Evolutionary conservation across 2,797 vertebrate species (phyloP), one percentile per base, ranked within the genome.

Genomic region (Acestrorhynchus altus): DNA sequence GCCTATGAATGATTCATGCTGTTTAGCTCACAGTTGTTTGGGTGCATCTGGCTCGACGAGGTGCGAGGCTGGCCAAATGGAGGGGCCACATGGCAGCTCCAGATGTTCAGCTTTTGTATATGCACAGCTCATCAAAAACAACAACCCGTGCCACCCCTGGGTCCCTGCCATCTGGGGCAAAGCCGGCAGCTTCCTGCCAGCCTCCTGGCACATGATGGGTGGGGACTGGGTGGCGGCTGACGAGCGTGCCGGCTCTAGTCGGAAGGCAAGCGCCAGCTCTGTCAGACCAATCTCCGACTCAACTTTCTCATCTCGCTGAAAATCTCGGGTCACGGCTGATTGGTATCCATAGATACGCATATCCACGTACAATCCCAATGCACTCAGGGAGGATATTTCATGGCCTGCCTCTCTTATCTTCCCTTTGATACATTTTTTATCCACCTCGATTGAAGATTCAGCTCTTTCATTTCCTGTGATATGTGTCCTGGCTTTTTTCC

Each of bases 1-100:
- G 81, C 83, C 89, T 83, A 92, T 97, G 95, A 96, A 96, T 96
- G 94, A 96, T 96, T 93, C 92, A 95, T 95, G 92, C 91, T 88
- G 88, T 90, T 87, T 85, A 78, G 90, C 89, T 92, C 90, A 86
- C 91, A 90, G 91, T 94, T 94, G 94, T 94, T 92, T 90, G 90
- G 91, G 89, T 93, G 91, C 90, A 94, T 93, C 89, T 90, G 87
- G 93, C 86, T 88, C 85, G 7, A 89, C 81, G 87, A 92, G 90
- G 92, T 88, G 84, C 70, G 80, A 72, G 88, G 88, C 89, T 87
- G 93, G 94, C 95, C 93, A 92, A 92, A 93, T 91, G 93, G 81
- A 87, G 87, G 88, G 87, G 88, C 94, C 96, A 96, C 95, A 95
- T 96, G 95, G 95, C 82, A 70, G 81, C 91, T 95, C 94, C 93